Conservation (phyloP, 1,140 invertebrate genomes). For the Caenorhabditis remanei region DNA sequence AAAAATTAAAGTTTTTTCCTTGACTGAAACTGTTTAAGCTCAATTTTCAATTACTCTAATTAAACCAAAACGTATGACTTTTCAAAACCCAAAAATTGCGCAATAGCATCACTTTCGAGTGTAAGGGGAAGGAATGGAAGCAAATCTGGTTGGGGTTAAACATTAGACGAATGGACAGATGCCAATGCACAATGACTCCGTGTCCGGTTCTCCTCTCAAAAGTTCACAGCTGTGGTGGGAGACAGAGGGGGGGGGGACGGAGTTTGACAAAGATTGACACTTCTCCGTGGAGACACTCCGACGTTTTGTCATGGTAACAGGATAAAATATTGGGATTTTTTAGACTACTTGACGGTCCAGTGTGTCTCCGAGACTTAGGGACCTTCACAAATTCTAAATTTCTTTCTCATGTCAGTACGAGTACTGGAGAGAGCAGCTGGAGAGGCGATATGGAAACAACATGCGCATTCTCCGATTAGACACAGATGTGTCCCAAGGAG, state of each 20-base stretch:
- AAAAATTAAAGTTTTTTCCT: no score
- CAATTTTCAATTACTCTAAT: no score
- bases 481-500: conserved; percentile 38
- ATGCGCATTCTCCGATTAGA: conserved; percentile 54
- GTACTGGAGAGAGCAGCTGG: conserved; percentile 26
- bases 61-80: no score
- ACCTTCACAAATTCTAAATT: no score
- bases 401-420: no score
- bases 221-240: conserved; percentile 42
- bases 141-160: conserved; percentile 20
- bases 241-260: no score
- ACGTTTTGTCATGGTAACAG: not conserved
- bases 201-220: not conserved
- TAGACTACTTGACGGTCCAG: not conserved
- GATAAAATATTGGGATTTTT: not conserved
- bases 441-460: conserved; percentile 44
- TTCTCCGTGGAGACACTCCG: not conserved
- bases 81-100: conserved; percentile 5
- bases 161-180: conserved; percentile 50
- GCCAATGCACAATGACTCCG: conserved; percentile 49
- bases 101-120: not conserved
- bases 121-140: not conserved
- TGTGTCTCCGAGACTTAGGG: no score
- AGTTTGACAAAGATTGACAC: conserved; percentile 48
- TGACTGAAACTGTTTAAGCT: no score